These are phyloP conservation scores for Engraulis encrasicolus DNA, from an alignment of 2,113 vertebrate genomes.

Conservation along the genomic window DNA sequence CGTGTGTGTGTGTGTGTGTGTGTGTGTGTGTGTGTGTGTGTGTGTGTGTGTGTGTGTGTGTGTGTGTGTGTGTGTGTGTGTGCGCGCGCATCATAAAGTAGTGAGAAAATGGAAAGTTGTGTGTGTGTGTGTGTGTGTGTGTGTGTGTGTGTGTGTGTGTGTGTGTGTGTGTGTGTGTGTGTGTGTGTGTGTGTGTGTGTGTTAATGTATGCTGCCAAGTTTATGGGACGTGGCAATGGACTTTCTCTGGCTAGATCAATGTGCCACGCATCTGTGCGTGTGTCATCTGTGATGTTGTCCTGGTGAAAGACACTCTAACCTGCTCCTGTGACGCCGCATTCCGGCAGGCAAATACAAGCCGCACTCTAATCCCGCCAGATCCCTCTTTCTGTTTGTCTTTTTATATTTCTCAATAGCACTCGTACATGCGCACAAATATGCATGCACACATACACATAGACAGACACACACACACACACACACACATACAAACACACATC, in stretches of 20 bases:
- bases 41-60: constrained; percentile 14
- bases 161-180: too few species aligned
- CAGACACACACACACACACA: neutral
- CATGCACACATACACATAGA: neutral
- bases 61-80: constrained; percentile 24
- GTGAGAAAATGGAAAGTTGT: constrained; percentile 16
- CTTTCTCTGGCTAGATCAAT: neutral
- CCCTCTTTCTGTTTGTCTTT: constrained; percentile 15
- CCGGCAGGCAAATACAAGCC: constrained; percentile 10
- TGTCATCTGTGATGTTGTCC: too few species aligned
- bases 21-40: neutral
- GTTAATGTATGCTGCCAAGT: too few species aligned
- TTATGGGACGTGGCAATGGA: neutral
- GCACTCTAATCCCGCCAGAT: constrained; percentile 43
- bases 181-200: neutral
- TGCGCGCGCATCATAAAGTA: too few species aligned
- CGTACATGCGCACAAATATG: neutral
- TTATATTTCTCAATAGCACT: constrained; percentile 48
- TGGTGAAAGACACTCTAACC: neutral
- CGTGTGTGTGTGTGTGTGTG: too few species aligned
- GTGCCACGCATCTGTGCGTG: neutral
- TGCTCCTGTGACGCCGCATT: neutral
- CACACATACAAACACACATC: too few species aligned
- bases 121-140: too few species aligned
- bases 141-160: too few species aligned